Evolutionary conservation across 2,113 vertebrate species (phyloP).

Genomic region (Dipodomys stephensi): DNA sequence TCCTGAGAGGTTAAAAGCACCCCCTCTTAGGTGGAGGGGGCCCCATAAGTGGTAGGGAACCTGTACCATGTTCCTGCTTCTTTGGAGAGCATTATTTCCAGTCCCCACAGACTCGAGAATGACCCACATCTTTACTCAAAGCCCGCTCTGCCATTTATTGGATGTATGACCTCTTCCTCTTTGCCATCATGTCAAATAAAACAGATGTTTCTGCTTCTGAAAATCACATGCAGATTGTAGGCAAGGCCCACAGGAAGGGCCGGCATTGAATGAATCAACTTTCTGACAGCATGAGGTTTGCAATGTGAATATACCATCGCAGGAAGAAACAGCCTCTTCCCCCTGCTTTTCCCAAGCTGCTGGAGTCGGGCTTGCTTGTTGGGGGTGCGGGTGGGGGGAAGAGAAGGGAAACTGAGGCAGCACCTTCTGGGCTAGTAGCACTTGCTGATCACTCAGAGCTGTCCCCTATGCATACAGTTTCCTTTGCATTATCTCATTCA

Average conservation of each 20-base stretch:
- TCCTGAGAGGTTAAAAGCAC: not conserved
- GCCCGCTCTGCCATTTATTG: not conserved
- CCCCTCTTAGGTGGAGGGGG: not conserved
- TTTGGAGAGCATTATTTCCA: not conserved
- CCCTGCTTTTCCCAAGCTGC: not conserved
- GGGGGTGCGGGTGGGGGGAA: too few relatives aligned
- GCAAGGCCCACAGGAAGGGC: not conserved
- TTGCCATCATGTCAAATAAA: not conserved
- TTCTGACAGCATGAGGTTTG: not conserved
- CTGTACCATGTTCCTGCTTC: not conserved
- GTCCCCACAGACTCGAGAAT: not conserved
- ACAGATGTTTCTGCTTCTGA: slow-evolving; percentile 5
- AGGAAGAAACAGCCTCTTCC: not conserved
- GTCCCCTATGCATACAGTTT: not conserved
- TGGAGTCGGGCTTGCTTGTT: not conserved
- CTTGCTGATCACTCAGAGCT: slow-evolving; percentile 11
- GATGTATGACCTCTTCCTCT: not conserved
- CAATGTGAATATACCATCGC: not conserved
- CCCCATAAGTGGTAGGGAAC: not conserved
- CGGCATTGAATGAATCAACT: too few relatives aligned
- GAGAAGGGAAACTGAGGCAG: not conserved
- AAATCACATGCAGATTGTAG: not conserved
- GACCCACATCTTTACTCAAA: not conserved
- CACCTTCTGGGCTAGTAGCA: not conserved
- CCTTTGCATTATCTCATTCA: slow-evolving; percentile 9